phyloP scores from a whole-genome alignment of 2,797 vertebrate species.

The Onychomys arenicola region DNA sequence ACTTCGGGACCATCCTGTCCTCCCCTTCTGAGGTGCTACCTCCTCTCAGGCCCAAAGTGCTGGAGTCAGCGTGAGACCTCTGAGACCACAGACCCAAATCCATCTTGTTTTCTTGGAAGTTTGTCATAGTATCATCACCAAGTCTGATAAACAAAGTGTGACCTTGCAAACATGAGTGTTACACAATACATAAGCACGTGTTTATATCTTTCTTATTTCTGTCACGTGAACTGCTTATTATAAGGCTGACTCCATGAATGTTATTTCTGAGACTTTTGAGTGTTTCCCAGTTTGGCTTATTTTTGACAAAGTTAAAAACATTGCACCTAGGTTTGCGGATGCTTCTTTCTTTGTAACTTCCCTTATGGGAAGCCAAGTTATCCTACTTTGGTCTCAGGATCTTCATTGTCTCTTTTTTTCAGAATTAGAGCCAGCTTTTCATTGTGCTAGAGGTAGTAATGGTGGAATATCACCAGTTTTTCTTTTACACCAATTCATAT shows the following conservation, averaged over 20 bases:
- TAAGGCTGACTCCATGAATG: not conserved
- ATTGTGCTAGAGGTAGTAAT: not conserved
- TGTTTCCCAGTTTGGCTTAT: not conserved
- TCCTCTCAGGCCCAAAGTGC: not conserved
- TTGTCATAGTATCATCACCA: not conserved
- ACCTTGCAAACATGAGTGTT: not conserved
- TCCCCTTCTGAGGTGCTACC: not conserved
- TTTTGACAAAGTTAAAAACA: not conserved
- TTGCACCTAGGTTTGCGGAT: not conserved
- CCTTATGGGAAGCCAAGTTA: not conserved
- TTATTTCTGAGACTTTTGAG: not conserved
- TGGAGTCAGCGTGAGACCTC: not conserved
- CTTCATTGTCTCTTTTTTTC: not conserved
- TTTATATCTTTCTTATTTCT: not conserved
- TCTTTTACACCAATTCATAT: too few species aligned
- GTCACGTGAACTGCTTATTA: not conserved
- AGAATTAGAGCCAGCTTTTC: not conserved
- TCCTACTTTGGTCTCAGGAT: not conserved
- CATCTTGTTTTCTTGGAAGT: not conserved
- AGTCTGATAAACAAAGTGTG: not conserved
- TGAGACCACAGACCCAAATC: not conserved
- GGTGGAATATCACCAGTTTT: too few species aligned
- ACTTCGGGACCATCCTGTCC: not conserved
- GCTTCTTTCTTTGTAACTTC: not conserved
- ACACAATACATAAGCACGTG: not conserved